Evolutionary conservation across 2,888 invertebrate species (phyloP), one percentile per base, ranked within the genome.

Genomic region (Therioaphis trifolii): DNA sequence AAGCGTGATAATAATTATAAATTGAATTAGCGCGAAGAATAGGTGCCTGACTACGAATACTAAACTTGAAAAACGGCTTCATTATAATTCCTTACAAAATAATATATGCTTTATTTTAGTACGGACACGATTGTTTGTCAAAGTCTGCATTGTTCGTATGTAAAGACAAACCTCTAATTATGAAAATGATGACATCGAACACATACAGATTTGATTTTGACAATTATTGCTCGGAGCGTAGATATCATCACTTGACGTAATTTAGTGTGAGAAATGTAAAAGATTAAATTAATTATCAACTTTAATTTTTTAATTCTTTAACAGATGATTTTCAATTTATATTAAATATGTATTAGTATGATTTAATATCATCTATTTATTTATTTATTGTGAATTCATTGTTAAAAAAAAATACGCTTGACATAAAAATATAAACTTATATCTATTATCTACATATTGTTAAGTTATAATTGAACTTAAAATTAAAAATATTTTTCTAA

Each of bases 1-100:
- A 69, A 55, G 55, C 78, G 78, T 79, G 78, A 79, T 79, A 55
- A 43, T 69, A 79, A 79, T 79, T 69, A 43, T 49, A 21, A 77
- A 77, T 77, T 43, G n/a, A 68, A 69, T 69, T 69, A n/a, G 24
- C 43, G n/a, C 40, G 24, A 40, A 52, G 40, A 68, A 52, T 24
- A 18, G 52, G 18, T 69, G 12, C 15, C 52, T 79, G 78, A 40
- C 24, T 68, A 5, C 9, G 69, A 79, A 69, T 79, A 79, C 55
- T 69, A 78, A 77, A 63, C 24, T 63, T 21, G 24, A 24, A 40
- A 24, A 27, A 27, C n/a, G n/a, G 9, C 24, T 40, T 35, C 24
- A 3, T 66, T 35, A 40, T n/a, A 2, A 15, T 40, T 68, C 24
- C 35, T 24, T 68, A 55, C 18, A 40, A 43, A 66, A 66, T 52